Conservation (phyloP, 2,113 vertebrate genomes). For the Amia ocellicauda region DNA sequence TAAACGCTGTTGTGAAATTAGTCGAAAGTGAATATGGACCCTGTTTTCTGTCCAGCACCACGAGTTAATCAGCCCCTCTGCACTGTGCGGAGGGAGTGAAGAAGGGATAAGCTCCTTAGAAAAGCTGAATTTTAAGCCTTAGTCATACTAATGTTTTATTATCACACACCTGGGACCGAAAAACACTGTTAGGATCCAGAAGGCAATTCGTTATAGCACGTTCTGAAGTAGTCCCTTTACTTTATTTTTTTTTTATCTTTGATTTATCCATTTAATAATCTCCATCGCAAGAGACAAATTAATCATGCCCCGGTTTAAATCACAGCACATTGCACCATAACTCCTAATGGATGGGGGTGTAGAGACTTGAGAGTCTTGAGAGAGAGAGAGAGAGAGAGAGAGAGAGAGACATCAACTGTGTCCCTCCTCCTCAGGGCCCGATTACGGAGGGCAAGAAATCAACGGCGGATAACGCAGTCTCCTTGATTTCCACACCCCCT, state of each 20-base stretch:
- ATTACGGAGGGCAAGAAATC: neutral
- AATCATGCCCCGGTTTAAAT: no score
- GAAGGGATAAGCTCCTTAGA: slow-evolving; percentile 28
- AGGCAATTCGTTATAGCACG: neutral
- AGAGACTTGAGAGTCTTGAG: no score
- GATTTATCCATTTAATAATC: slow-evolving; percentile 7
- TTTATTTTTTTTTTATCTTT: neutral
- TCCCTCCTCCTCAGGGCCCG: neutral
- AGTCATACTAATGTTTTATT: slow-evolving; percentile 35
- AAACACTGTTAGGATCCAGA: neutral
- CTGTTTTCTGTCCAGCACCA: neutral
- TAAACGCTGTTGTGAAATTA: neutral
- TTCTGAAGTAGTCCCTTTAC: neutral
- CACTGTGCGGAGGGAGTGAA: neutral
- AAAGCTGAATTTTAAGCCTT: slow-evolving; percentile 30
- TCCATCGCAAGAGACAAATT: no score
- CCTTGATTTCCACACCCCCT: no score
- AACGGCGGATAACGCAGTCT: neutral
- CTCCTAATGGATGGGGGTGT: no score
- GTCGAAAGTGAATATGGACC: neutral
- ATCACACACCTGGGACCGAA: slow-evolving; percentile 21
- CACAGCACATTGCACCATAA: no score
- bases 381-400: no score
- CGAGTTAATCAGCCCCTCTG: slow-evolving; percentile 19
- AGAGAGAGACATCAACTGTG: no score